Evolutionary conservation across 2,888 invertebrate genomes (phyloP), one percentile per base, ranked within the genome.

Genomic region (Andrena flavipes): DNA sequence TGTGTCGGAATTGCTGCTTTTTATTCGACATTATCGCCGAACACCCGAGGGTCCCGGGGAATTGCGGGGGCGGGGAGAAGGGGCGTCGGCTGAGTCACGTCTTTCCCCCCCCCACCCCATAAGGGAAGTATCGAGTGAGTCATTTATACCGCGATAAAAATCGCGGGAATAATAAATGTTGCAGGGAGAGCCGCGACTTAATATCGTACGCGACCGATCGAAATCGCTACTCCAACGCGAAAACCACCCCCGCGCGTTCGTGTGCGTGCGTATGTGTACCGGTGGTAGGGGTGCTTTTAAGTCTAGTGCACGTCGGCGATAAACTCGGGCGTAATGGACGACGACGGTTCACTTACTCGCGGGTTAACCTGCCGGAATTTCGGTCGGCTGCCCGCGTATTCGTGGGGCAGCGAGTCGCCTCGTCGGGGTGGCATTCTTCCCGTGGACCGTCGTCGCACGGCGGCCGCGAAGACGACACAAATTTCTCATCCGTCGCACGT

Each of bases 71-170:
- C 80, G 81, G 51, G 42, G 59, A 60, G 65, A 80, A 64, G 20
- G 60, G 59, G 54, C 35, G 10, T 8, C 35, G 54, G 42, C 80
- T 82, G 82, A 82, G 63, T 82, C 82, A 82, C 72, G 71, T 70
- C 42, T 42, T 20, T 49, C 26, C 29, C 4, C 16, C 2, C 35
- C 42, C 16, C 42, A 5, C 42, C 4, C 30, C 8, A n/a, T 26
- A 67, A 42, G 49, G 48, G 68, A 49, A 54, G 56, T 49, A 82
- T 69, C 64, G 72, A 67, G 74, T 85, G 86, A 87, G 86, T 86
- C 86, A 86, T 85, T 86, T 87, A 75, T 70, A 65, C 26, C 1
- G 26, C 33, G 87, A 86, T 86, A 85, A 79, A 82, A 82, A 86
- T 86, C 86, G 54, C 62, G 74, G 42, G 80, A 63, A 80, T 80